Base-by-base conservation (phyloP, 2,888 invertebrate species). In the Venustoraphidia nigricollis region DNA sequence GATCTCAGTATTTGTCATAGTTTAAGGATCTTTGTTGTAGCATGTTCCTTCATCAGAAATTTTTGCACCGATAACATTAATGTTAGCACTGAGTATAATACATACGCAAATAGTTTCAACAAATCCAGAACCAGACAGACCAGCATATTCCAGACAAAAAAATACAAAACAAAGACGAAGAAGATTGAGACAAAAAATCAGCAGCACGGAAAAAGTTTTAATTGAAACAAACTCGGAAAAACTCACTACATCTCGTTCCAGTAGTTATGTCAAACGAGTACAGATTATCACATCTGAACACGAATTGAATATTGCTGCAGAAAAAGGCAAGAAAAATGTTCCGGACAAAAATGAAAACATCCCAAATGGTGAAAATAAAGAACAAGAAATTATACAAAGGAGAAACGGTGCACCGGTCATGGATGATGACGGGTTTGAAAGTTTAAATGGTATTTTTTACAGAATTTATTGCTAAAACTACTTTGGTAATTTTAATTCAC, bases 351-450 rank as follows among this genome's bases (percentile, higher is more conserved):
- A 27, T 11, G 44, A 44, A 10, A 36, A 42, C 27, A 35, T 36
- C 13, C 14, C 36, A 44, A 13, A 36, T 11, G 10, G 3, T 42
- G 10, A 17, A 9, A 27, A n/a, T 10, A 41, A 41, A 41, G 36
- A 11, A 10, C 10, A 3, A 44, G 17, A 34, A 35, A 35, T 9
- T 10, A 27, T 27, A 27, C 27, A 27, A 27, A 27, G 27, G 27
- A 27, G 27, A 27, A 27, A 27, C 6, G 27, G 27, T 27, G 27
- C 6, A 27, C 27, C 27, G 6, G 27, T 27, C 27, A 73, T 51
- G 71, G 86, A 60, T 53, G 89, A 89, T 60, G 88, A 89, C 60
- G 89, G 88, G 10, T 88, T 89, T 59, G 89, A 89, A 67, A 88
- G 88, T 62, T 72, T 89, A 9, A 87, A 85, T 58, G 86, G 86